Evolutionary conservation across 2,888 invertebrate species (phyloP).

Genomic region (Nomada hirtipes): DNA sequence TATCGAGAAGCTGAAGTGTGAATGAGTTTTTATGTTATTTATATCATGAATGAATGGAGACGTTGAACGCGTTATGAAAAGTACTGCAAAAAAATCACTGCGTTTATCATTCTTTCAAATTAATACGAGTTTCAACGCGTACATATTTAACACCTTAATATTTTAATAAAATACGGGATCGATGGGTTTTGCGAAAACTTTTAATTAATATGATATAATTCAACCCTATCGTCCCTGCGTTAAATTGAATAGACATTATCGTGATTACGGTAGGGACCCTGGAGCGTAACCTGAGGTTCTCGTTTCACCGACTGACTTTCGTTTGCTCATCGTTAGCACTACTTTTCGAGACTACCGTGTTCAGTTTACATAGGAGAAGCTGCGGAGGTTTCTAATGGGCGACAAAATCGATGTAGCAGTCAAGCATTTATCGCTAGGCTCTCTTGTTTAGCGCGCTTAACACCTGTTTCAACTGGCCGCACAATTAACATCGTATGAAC

Average conservation of each 20-base stretch:
- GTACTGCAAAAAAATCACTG: too few species aligned
- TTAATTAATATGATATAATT: too few species aligned
- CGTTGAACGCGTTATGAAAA: too few species aligned
- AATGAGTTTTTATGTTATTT: too few species aligned
- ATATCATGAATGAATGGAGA: too few species aligned
- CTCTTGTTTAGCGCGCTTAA: constrained; percentile 76
- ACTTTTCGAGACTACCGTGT: constrained; percentile 43
- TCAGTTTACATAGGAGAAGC: constrained; percentile 46
- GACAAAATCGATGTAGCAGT: constrained; percentile 53
- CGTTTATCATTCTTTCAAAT: too few species aligned
- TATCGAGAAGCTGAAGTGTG: too few species aligned
- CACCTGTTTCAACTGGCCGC: constrained; percentile 70
- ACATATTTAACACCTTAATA: too few species aligned
- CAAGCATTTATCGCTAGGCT: constrained; percentile 72
- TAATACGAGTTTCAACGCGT: too few species aligned
- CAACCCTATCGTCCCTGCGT: not conserved
- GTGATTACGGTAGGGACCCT: too few species aligned
- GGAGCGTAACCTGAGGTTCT: constrained; percentile 16
- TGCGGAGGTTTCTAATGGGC: constrained; percentile 64
- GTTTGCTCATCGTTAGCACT: constrained; percentile 61
- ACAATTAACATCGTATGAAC: constrained; percentile 71
- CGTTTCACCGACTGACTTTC: constrained; percentile 25
- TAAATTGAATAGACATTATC: not conserved
- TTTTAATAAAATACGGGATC: too few species aligned
- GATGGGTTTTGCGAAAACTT: too few species aligned